Conservation (phyloP, 1,140 invertebrate genomes). For the Caenorhabditis latens region DNA sequence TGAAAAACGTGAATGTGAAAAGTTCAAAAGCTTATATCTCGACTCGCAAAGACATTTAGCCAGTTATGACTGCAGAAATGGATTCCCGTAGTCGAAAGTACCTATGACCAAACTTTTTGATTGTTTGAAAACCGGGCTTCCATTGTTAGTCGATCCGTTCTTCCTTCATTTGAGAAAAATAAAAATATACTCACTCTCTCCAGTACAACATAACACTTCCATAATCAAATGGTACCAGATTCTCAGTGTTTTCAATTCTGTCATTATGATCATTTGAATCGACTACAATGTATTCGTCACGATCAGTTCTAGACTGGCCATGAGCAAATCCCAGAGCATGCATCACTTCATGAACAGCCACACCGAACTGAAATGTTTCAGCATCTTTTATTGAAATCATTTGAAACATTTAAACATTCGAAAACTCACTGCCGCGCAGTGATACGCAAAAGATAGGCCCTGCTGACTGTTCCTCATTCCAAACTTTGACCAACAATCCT, state of each 20-base stretch:
- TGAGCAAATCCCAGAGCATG: constrained; percentile 44
- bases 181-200: too few species aligned
- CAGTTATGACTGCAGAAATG: too few species aligned
- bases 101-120: too few species aligned
- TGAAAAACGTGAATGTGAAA: too few species aligned
- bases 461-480: background rate
- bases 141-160: too few species aligned
- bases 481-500: background rate
- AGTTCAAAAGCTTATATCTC: too few species aligned
- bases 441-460: background rate
- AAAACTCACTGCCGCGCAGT: background rate
- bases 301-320: background rate
- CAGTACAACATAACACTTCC: constrained; percentile 37
- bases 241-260: background rate
- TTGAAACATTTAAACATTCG: too few species aligned
- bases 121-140: too few species aligned
- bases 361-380: constrained; percentile 27
- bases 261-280: background rate
- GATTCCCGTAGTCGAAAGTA: too few species aligned
- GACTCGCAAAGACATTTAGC: too few species aligned
- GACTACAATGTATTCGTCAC: constrained; percentile 9
- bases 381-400: too few species aligned
- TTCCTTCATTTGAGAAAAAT: too few species aligned
- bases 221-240: constrained; percentile 27
- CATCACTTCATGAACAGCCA: constrained; percentile 25